phyloP scores from a whole-genome alignment of 2,797 vertebrate species.

The Phataginus tetradactyla region DNA sequence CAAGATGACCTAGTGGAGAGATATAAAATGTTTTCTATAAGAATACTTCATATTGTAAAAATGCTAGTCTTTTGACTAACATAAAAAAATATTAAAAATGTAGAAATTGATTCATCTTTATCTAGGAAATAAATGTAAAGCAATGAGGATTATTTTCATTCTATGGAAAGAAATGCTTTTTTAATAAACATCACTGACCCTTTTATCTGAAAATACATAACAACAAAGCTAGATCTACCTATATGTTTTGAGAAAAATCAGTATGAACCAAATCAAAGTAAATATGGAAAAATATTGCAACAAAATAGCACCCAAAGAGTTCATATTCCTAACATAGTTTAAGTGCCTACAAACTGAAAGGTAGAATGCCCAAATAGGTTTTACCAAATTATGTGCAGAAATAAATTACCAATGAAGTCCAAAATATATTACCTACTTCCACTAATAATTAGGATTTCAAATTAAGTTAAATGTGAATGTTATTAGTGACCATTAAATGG shows the following conservation, averaged over 20 bases:
- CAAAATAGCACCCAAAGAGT: neutral
- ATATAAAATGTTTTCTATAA: neutral
- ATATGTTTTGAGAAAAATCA: neutral
- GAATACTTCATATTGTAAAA: neutral
- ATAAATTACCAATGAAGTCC: neutral
- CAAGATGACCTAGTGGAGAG: neutral
- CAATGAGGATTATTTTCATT: neutral
- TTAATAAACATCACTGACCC: neutral
- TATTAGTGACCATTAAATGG: neutral
- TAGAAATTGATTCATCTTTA: neutral
- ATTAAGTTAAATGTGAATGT: neutral
- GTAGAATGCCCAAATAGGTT: neutral
- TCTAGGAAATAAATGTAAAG: neutral
- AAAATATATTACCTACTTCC: neutral
- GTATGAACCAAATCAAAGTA: neutral
- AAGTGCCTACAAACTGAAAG: neutral
- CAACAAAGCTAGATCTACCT: neutral
- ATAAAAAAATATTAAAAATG: neutral
- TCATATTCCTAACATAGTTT: neutral
- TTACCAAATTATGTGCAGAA: neutral
- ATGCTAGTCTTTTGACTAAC: neutral
- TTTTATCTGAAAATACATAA: neutral
- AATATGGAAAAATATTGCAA: neutral
- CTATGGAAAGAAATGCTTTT: neutral
- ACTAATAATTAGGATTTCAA: neutral